A percentile compares a stretch with the other conserved stretches of the same genome.
phyloP scores from a whole-genome alignment of 1,140 invertebrate genomes.

The Drosophila ananassae region DNA sequence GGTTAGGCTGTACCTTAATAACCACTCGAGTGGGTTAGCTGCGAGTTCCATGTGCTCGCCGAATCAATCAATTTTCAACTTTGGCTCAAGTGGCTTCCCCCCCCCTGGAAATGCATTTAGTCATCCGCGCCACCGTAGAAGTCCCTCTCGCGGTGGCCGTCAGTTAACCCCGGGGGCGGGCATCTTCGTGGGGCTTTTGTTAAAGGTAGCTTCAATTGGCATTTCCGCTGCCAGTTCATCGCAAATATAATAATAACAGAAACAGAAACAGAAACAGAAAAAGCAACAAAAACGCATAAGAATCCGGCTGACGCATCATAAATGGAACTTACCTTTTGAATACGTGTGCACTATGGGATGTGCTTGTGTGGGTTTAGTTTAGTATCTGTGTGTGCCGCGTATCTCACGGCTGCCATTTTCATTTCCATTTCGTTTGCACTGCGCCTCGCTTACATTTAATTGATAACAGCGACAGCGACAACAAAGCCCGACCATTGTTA shows the following conservation, averaged over 20 bases:
- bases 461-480: conserved; percentile 70
- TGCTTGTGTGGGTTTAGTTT: background rate
- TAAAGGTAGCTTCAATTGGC: conserved; percentile 81
- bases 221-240: conserved; percentile 62
- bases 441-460: conserved; percentile 67
- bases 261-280: conserved; percentile 23
- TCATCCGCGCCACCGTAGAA: conserved; percentile 23
- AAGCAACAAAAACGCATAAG: conserved; percentile 59
- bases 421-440: conserved; percentile 46
- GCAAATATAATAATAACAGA: conserved; percentile 41
- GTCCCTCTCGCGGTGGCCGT: conserved; percentile 2
- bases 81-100: conserved; percentile 53
- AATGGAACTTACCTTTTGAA: conserved; percentile 64
- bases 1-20: conserved; percentile 51
- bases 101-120: conserved; percentile 45
- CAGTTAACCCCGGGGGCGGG: conserved; percentile 28
- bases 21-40: conserved; percentile 37
- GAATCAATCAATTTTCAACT: conserved; percentile 60
- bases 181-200: conserved; percentile 70
- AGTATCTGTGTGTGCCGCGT: conserved; percentile 26
- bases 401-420: conserved; percentile 70
- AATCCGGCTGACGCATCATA: conserved; percentile 66
- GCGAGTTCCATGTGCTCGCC: conserved; percentile 32
- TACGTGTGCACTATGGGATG: conserved; percentile 38
- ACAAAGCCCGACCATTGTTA: conserved; percentile 67